Base-by-base conservation (phyloP, 2,113 vertebrate species). In the Nycticebus coucang region DNA sequence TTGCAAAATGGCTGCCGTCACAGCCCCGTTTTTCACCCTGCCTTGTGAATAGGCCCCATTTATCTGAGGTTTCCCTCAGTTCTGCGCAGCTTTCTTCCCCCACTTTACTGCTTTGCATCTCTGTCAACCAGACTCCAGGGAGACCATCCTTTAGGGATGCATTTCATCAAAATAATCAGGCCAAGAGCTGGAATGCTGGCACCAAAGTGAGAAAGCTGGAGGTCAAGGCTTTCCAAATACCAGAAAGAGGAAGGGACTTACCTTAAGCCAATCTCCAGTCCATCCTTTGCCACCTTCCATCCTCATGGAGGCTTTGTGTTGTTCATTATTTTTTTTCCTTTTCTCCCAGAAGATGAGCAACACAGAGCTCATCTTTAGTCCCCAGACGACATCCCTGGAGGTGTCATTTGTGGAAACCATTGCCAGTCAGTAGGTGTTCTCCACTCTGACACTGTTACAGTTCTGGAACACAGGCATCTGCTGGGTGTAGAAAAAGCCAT, bases 141-240 rank as follows among this genome's bases (percentile, higher is more conserved):
- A 45, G 30, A 7, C 90, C 9, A 7, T 94, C 93, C 72, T 33
- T 30, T 87, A 90, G 80, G 74, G 92, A 91, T 77, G n/a, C 50
- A 35, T 74, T 97, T 97, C 35, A 93, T 98, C 95, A 98, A 96
- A 97, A 86, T 90, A 96, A 96, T 96, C 60, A 21, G 11, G 12
- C 33, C 80, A 62, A 85, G 69, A 96, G 17, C 59, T 72, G 69
- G 53, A 10, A 8, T 0, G 37, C 0, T 0, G 15, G 77, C 64
- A 85, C 64, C 83, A 82, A 64, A 22, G 28, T 3, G 37, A 83
- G 59, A 64, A 55, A 80, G 71, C 64, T 6, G 19, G 28, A 75
- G n/a, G 50, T 57, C 14, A 62, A 71, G 74, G 78, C 68, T 92
- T 41, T 69, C 17, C 19, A 53, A 45, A 64, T 2, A 14, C 45